A percentile compares a stretch with the other conserved stretches of the same genome.
Evolutionary conservation across 1,140 invertebrate species (phyloP).

Genomic region (Amphibalanus amphitrite): DNA sequence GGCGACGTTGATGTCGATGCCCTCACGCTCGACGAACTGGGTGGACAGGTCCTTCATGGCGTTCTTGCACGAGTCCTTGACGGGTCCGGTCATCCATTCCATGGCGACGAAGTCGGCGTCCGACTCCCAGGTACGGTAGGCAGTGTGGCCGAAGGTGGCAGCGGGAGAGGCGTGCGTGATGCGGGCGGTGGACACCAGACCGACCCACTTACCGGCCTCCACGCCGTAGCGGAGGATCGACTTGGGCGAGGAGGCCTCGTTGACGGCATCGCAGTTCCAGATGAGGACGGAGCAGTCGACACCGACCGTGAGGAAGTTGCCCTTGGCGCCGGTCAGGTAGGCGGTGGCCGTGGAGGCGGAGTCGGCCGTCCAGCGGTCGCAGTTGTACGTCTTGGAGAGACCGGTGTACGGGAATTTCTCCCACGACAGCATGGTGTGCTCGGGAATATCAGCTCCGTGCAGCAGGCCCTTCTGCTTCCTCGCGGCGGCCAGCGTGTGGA

Average conservation of each 20-base stretch:
- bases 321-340: conserved; percentile 63
- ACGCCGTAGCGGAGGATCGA: not conserved
- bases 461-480: not conserved
- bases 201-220: not conserved
- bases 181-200: conserved; percentile 47
- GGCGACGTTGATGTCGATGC: conserved; percentile 17
- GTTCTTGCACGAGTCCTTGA: conserved; percentile 6
- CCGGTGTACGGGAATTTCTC: conserved; percentile 17
- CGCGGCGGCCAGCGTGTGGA: not conserved
- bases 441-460: conserved; percentile 36
- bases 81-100: conserved; percentile 2
- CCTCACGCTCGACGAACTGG: conserved; percentile 15
- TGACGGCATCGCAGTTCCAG: conserved; percentile 13
- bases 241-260: not conserved
- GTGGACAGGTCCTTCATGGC: conserved; percentile 13
- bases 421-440: conserved; percentile 16
- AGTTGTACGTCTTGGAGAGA: conserved; percentile 18
- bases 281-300: conserved; percentile 14
- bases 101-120: conserved; percentile 11
- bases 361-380: conserved; percentile 37
- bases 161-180: conserved; percentile 62
- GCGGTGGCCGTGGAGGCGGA: conserved; percentile 78
- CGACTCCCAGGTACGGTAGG: conserved; percentile 19
- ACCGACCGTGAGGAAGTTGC: conserved; percentile 15
- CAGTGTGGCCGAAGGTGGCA: conserved; percentile 22